Base-by-base conservation (phyloP, 2,113 vertebrate species). In the Emydura subglobosa region DNA sequence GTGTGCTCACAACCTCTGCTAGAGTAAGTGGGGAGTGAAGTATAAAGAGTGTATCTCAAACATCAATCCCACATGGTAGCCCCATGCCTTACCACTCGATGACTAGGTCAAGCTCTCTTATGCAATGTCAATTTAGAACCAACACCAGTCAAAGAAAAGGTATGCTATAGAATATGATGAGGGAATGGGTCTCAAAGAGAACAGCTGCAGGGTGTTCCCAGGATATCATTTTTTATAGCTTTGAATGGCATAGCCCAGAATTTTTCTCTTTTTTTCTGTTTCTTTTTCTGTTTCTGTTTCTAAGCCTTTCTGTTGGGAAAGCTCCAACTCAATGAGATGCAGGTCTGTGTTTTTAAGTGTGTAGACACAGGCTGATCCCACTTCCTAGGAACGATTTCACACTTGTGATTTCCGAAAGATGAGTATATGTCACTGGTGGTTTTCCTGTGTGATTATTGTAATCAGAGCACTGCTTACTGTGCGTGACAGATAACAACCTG, bases 41-140 rank as follows among this genome's bases (percentile, higher is more conserved):
- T 79, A 96, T 79, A 74, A 65, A 87, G 93, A 94, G 91, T 65
- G 81, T 85, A 79, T 81, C 87, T 93, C 89, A 82, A 39, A 92
- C 85, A 94, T 96, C 89, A 88, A 92, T 92, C 79, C 91, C 85
- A 88, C 25, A 82, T 85, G 16, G 22, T 91, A 81, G 86, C 92
- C 87, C 88, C 92, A 89, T 87, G 65, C 68, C 85, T 96, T 96
- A 96, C 82, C 72, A 19, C 85, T 8, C 93, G 89, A 95, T 96
- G 96, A 96, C 65, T 89, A 96, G 74, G 95, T 95, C 96, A 86
- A 92, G 94, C 96, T 96, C 83, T 78, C 42, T 96, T 87, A 79
- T 39, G 39, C 42, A 34, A 4, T 82, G 79, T 85, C 94, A 97
- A 76, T 79, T 59, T 91, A 92, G 83, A 74, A 86, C 85, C 78